phyloP scores from a whole-genome alignment of 2,797 vertebrate species.

The Hydrophis major region DNA sequence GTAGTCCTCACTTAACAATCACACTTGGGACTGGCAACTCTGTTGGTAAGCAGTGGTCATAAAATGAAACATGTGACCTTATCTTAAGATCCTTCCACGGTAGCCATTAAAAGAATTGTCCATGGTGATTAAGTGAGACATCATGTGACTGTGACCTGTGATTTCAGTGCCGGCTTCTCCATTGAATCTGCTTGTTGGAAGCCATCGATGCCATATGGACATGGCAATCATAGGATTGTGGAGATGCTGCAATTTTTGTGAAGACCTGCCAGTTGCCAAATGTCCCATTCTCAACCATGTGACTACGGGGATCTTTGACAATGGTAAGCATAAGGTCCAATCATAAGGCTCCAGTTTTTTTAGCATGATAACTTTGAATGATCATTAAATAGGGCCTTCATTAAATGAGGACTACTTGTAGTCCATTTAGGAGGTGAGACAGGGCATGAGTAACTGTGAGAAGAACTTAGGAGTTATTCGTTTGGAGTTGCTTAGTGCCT shows the following conservation, averaged over 20 bases:
- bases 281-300: neutral
- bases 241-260: neutral
- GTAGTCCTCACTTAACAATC: neutral
- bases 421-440: neutral
- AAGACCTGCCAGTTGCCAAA: neutral
- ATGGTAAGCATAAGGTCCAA: neutral
- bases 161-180: neutral
- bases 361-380: neutral
- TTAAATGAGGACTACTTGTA: neutral
- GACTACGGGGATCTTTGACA: neutral
- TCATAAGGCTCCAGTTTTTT: neutral
- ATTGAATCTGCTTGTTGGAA: neutral
- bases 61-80: neutral
- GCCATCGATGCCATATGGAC: neutral
- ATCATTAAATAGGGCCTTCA: neutral
- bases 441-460: neutral
- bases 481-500: neutral
- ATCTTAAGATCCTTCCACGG: neutral
- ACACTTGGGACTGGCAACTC: neutral
- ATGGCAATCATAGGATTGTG: neutral
- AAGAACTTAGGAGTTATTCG: neutral
- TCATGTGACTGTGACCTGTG: neutral
- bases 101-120: neutral
- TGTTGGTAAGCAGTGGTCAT: neutral
- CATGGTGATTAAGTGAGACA: neutral